Evolutionary conservation across 1,140 invertebrate genomes (phyloP), one percentile per base, ranked within the genome.

Genomic region (Saccostrea cuccullata): DNA sequence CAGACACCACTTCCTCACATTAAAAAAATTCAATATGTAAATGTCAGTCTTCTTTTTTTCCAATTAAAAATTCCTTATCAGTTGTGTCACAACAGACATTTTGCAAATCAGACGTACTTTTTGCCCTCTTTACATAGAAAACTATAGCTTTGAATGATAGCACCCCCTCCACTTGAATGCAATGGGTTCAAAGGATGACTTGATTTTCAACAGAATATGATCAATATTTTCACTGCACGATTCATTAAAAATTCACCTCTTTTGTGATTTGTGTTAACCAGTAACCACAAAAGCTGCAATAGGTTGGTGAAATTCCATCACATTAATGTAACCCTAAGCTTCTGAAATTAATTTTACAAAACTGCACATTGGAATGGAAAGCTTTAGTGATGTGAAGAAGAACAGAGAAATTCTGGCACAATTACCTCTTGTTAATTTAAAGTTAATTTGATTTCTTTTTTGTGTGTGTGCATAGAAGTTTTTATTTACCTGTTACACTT

Each of bases 61-160:
- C 70, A 77, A 77, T 77, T 77, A 77, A 77, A 26, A 77, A 77
- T 77, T 77, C 70, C 70, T 77, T 77, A 77, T 77, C 70, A 77
- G 70, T 26, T 26, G 70, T 77, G 70, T 15, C 70, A 77, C 70
- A 30, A 17, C 70, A 36, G 70, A 77, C 70, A 15, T 30, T 30
- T 26, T 77, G 30, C 70, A 77, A 17, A 30, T 77, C 23, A 77
- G 70, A 30, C 70, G 26, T 77, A 77, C 70, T 77, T 77, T 77
- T 77, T 77, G 70, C 26, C 70, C 70, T 77, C 23, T 77, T 77
- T 36, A 77, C 26, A 77, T 4, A 77, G 70, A 77, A 77, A 77
- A 77, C 12, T 30, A 20, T 6, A 64, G 26, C 30, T 15, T n/a
- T 77, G 70, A 77, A 26, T 77, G 70, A 30, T 77, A 36, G 70